Evolutionary conservation across 2,888 invertebrate species (phyloP).

Genomic region (Apamea crenata): DNA sequence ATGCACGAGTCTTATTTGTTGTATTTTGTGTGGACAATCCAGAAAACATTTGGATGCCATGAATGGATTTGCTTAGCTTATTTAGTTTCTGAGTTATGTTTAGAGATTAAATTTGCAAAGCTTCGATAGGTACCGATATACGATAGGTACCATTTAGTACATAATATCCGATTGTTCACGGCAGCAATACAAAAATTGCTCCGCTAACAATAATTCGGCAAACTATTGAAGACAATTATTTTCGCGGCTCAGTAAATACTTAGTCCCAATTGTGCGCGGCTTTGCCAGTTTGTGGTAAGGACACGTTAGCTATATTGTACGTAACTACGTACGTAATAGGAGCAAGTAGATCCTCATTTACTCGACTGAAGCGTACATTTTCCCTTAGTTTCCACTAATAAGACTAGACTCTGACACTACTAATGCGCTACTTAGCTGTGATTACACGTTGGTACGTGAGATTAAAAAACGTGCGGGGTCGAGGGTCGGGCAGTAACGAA

Average conservation of each 20-base stretch:
- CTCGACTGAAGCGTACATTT: slow-evolving; percentile 25
- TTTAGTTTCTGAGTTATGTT: neutral
- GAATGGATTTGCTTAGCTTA: slow-evolving; percentile 10
- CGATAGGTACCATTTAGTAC: neutral
- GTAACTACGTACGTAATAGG: slow-evolving; percentile 24
- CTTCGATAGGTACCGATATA: neutral
- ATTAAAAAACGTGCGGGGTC: neutral
- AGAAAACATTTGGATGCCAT: neutral
- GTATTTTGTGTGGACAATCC: neutral
- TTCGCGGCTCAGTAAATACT: slow-evolving; percentile 22
- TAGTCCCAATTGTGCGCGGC: neutral
- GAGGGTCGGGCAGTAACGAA: neutral
- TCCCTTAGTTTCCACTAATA: slow-evolving; percentile 24
- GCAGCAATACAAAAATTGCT: neutral
- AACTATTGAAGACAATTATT: slow-evolving; percentile 30
- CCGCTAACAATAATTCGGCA: slow-evolving; percentile 3
- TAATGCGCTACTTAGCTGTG: slow-evolving; percentile 18
- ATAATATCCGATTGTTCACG: neutral
- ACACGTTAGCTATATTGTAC: slow-evolving; percentile 15
- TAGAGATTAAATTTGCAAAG: neutral
- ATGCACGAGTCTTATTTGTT: no score
- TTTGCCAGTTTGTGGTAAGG: slow-evolving; percentile 5
- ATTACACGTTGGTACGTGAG: slow-evolving; percentile 11
- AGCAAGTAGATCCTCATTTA: slow-evolving; percentile 22
- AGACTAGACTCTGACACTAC: slow-evolving; percentile 13